Evolutionary conservation across 2,888 invertebrate species (phyloP), one percentile per base, ranked within the genome.

Genomic region (Congeria kusceri): DNA sequence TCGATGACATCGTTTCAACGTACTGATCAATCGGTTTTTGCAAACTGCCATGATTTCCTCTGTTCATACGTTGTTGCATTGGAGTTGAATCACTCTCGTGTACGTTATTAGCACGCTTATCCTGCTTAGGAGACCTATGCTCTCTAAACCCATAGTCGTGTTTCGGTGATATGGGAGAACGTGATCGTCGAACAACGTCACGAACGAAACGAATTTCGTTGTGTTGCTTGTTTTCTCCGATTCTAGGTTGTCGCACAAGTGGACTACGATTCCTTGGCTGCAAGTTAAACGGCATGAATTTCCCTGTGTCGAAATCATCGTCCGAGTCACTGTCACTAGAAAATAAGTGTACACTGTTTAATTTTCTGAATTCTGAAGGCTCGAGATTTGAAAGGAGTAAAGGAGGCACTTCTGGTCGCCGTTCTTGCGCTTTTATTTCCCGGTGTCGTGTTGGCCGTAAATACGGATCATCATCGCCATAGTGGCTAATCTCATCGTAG

Each of bases 321-420:
- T 75, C 67, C 7, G 63, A 44, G 25, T 68, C 76, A 56, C 76
- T 75, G 20, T 80, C 80, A 46, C 80, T 80, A 5, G 80, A 76
- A 61, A 80, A 80, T 20, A 80, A 32, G 56, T 72, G 64, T 49
- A 80, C 80, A 27, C 72, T 49, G 57, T 80, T 73, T 11, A 80
- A 61, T 63, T 62, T 57, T 11, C 53, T 27, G 15, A 20, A 23
- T 9, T 53, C 25, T 25, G 23, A 20, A 23, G 53, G 53, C 20
- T 25, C 25, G 7, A 53, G 25, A 53, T 53, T 9, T 2, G 23
- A 23, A 9, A 53, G 25, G 53, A 53, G 53, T 23, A 53, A 25
- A 23, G 53, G 53, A 1, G 53, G 53, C 20, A 53, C 53, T 53
- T 53, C 53, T 4, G 23, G 25, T 5, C 23, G 25, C 53, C 53